A percentile compares a stretch with the other conserved stretches of the same genome.
These are phyloP conservation scores for Eustalomyia histrio DNA, from an alignment of 2,888 invertebrate genomes.

Conservation along the genomic window DNA sequence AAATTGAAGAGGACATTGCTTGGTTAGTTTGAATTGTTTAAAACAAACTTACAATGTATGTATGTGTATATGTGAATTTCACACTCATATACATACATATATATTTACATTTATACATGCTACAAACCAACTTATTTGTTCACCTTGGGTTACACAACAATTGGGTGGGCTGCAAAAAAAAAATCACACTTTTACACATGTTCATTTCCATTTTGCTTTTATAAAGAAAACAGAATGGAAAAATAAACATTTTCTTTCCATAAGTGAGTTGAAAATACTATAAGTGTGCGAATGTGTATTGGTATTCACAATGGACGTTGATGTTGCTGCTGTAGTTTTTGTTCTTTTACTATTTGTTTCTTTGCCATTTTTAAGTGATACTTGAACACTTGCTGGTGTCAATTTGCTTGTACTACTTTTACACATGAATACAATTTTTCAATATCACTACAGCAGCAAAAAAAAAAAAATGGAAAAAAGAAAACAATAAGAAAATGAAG, in stretches of 20 bases:
- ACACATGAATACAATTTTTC: conserved; percentile 50
- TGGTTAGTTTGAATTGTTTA: conserved; percentile 31
- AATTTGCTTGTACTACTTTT: conserved; percentile 51
- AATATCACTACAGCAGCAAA: conserved; percentile 35
- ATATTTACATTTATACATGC: conserved; percentile 10
- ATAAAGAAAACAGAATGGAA: not conserved
- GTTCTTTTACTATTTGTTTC: conserved; percentile 2
- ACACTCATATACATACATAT: not conserved
- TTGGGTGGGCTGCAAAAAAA: conserved; percentile 32
- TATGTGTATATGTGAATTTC: no score
- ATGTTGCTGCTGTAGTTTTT: not conserved
- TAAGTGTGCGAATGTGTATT: conserved; percentile 4
- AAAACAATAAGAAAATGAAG: conserved; percentile 5
- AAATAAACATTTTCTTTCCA: not conserved
- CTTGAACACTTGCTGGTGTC: conserved; percentile 52
- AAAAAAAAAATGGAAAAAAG: conserved; percentile 2
- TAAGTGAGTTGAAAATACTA: not conserved
- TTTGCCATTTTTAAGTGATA: conserved; percentile 43
- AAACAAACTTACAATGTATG: not conserved
- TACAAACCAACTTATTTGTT: conserved; percentile 40
- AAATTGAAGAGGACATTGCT: conserved; percentile 45
- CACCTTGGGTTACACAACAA: conserved; percentile 41
- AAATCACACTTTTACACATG: conserved; percentile 58
- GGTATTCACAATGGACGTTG: not conserved
- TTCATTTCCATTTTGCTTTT: conserved; percentile 28